Conservation (phyloP, 2,888 invertebrate species). For the Epiblema foenella region DNA sequence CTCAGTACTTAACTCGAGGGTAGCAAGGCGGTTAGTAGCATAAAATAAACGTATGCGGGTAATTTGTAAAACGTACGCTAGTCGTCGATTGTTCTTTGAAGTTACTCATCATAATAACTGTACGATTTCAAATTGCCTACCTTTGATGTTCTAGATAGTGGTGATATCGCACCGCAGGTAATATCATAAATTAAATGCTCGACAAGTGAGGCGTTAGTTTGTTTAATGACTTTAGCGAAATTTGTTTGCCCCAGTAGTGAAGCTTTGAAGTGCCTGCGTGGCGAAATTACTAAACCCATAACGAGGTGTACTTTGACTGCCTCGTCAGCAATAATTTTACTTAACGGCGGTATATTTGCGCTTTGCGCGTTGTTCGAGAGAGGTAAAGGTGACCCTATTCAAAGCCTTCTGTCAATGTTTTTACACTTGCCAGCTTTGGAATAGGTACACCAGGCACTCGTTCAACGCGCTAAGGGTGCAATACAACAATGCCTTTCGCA, state of each 20-base stretch:
- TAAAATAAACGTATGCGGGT: conserved; percentile 77
- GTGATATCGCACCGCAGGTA: conserved; percentile 54
- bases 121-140: conserved; percentile 63
- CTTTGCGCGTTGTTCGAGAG: too few relatives aligned
- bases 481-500: too few relatives aligned
- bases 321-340: conserved; percentile 71
- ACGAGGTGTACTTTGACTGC: conserved; percentile 54
- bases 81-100: conserved; percentile 74
- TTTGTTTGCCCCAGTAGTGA: conserved; percentile 57
- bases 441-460: too few relatives aligned
- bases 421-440: too few relatives aligned
- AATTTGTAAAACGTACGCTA: conserved; percentile 70
- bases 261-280: conserved; percentile 66
- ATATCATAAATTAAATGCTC: conserved; percentile 66
- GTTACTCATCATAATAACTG: conserved; percentile 59
- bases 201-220: conserved; percentile 52
- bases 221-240: conserved; percentile 56
- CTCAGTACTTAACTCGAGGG: conserved; percentile 64
- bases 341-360: conserved; percentile 59
- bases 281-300: conserved; percentile 61
- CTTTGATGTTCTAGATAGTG: conserved; percentile 71
- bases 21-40: conserved; percentile 75
- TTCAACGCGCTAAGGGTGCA: too few relatives aligned
- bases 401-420: too few relatives aligned
- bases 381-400: too few relatives aligned